A percentile compares a stretch with the other conserved stretches of the same genome.
phyloP scores from a whole-genome alignment of 2,888 invertebrate species.

The Drosophila anceps region DNA sequence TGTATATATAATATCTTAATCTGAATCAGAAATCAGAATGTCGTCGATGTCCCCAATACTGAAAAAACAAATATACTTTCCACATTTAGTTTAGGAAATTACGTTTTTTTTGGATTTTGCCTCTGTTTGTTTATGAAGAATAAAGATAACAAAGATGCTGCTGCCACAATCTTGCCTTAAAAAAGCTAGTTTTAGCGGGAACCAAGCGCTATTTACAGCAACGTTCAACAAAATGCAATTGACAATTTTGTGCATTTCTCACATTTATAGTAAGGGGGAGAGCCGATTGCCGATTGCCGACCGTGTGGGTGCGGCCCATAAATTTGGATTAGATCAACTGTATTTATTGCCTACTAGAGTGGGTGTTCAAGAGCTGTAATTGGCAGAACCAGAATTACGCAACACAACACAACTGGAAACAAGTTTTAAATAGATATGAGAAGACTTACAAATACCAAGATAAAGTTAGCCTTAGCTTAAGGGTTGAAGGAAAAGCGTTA shows the following conservation, averaged over 20 bases:
- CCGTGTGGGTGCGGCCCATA: slow-evolving; percentile 55
- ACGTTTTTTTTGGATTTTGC: no score
- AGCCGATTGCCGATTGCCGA: slow-evolving; percentile 1
- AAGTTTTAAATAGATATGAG: slow-evolving; percentile 12
- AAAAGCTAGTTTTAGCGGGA: not conserved
- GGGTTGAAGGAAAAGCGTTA: not conserved
- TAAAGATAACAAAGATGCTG: not conserved
- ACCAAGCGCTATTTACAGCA: not conserved
- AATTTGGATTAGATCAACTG: slow-evolving; percentile 52
- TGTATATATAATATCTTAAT: no score
- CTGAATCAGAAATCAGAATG: no score
- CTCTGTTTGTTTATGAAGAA: no score
- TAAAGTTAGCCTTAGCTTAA: not conserved
- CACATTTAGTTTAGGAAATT: no score
- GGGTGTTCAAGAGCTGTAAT: slow-evolving; percentile 41
- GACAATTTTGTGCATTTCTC: slow-evolving; percentile 11
- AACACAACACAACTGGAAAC: slow-evolving; percentile 24
- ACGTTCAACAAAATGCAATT: slow-evolving; percentile 47
- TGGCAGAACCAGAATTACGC: slow-evolving; percentile 51
- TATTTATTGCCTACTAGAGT: slow-evolving; percentile 37
- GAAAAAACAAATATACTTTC: no score
- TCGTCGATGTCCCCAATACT: no score
- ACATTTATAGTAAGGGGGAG: slow-evolving; percentile 27
- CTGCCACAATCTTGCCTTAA: not conserved
- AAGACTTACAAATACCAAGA: not conserved